Conservation (phyloP, 2,888 invertebrate genomes). For the Clostera curtula region DNA sequence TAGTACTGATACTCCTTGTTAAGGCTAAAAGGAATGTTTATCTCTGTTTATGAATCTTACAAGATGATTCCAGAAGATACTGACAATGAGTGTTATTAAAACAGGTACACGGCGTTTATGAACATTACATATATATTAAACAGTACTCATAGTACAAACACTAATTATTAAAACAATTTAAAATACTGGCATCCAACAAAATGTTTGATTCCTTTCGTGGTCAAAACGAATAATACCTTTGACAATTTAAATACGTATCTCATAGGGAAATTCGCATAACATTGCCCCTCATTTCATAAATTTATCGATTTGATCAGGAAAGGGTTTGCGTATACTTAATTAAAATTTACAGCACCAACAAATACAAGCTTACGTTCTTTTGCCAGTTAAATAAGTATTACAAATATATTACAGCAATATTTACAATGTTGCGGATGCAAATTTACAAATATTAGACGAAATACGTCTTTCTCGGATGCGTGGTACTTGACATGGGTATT, state of each 20-base stretch:
- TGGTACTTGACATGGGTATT: constrained; percentile 64
- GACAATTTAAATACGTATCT: too few species aligned
- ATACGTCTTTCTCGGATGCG: constrained; percentile 69
- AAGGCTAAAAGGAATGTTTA: neutral
- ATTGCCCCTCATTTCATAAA: too few species aligned
- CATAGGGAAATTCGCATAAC: too few species aligned
- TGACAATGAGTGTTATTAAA: constrained; percentile 22
- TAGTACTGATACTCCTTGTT: neutral
- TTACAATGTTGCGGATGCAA: constrained; percentile 27
- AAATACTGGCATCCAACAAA: constrained; percentile 17
- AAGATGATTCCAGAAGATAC: constrained; percentile 11
- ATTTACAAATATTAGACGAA: constrained; percentile 47
- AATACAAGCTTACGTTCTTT: constrained; percentile 21
- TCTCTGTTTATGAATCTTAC: constrained; percentile 1
- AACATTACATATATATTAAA: constrained; percentile 20
- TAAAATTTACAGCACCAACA: constrained; percentile 30
- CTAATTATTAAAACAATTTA: constrained; percentile 16
- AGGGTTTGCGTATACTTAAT: constrained; percentile 20
- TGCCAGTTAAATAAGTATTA: constrained; percentile 15
- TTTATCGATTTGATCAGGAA: too few species aligned
- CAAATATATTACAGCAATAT: constrained; percentile 19
- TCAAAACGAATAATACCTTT: too few species aligned
- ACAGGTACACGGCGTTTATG: constrained; percentile 35
- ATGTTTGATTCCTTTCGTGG: too few species aligned
- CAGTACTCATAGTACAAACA: constrained; percentile 39